These are phyloP conservation scores for Pelochelys cantorii DNA, from an alignment of 2,797 vertebrate genomes.

Conservation along the genomic window DNA sequence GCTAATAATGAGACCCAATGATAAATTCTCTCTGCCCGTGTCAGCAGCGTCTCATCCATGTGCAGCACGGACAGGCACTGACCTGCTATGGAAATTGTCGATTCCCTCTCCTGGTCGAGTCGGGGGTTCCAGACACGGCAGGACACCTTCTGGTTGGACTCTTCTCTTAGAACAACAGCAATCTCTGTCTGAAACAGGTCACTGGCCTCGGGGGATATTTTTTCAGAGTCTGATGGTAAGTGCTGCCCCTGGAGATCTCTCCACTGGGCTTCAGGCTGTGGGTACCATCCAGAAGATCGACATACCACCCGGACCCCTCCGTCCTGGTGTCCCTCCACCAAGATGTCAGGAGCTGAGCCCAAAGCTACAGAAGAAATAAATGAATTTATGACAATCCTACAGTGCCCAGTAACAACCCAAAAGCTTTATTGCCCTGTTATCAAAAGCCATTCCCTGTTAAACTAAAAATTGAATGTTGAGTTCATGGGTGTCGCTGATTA, in stretches of 20 bases:
- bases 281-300: not conserved
- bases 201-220: not conserved
- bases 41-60: not conserved
- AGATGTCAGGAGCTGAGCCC: not conserved
- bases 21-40: not conserved
- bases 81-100: not conserved
- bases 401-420: too few relatives aligned
- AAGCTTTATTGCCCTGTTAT: not conserved
- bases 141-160: not conserved
- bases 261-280: not conserved
- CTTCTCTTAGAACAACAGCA: not conserved
- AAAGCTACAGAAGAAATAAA: not conserved
- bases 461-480: too few relatives aligned
- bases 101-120: not conserved
- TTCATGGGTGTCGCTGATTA: too few relatives aligned
- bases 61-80: fast-evolving
- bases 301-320: not conserved
- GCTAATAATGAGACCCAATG: not conserved
- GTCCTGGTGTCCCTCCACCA: not conserved
- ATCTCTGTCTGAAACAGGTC: not conserved
- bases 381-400: not conserved
- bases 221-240: not conserved
- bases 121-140: not conserved
- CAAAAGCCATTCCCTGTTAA: too few relatives aligned
- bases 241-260: not conserved